phyloP scores from a whole-genome alignment of 2,888 invertebrate species.

The Anthrax anthrax region DNA sequence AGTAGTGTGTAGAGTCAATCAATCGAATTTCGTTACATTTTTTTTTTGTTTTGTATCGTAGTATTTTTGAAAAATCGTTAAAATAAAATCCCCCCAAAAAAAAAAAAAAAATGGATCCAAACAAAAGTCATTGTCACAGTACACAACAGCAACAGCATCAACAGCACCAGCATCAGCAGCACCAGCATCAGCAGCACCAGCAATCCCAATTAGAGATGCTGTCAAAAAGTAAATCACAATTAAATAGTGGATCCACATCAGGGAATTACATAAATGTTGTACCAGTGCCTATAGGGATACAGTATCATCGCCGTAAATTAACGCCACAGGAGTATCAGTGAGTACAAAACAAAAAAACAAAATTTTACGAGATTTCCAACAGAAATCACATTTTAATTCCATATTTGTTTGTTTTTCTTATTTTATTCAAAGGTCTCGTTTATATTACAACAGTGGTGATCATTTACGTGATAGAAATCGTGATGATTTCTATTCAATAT shows the following conservation, averaged over 20 bases:
- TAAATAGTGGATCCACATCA: conserved; percentile 16
- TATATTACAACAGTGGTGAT: conserved; percentile 29
- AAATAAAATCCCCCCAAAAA: too few relatives aligned
- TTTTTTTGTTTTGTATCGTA: too few relatives aligned
- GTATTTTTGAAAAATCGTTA: too few relatives aligned
- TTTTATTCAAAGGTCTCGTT: conserved; percentile 22
- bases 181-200: too few relatives aligned
- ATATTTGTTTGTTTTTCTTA: background rate
- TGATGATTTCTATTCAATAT: conserved; percentile 27
- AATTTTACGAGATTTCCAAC: background rate
- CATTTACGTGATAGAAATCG: conserved; percentile 25
- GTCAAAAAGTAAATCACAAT: conserved; percentile 17
- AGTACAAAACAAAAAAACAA: conserved; percentile 13
- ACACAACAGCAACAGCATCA: conserved; percentile 12
- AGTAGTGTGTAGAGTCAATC: too few relatives aligned
- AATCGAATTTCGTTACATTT: too few relatives aligned
- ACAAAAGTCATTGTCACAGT: conserved; percentile 25
- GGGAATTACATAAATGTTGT: conserved; percentile 33
- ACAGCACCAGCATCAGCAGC: conserved; percentile 2
- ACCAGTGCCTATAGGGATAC: conserved; percentile 30
- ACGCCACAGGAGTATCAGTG: conserved; percentile 33
- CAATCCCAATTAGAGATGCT: background rate
- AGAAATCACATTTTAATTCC: too few relatives aligned
- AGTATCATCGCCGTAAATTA: conserved; percentile 32
- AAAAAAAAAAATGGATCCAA: conserved; percentile 27